Evolutionary conservation across 2,113 vertebrate species (phyloP).

Genomic region (Panthera uncia): DNA sequence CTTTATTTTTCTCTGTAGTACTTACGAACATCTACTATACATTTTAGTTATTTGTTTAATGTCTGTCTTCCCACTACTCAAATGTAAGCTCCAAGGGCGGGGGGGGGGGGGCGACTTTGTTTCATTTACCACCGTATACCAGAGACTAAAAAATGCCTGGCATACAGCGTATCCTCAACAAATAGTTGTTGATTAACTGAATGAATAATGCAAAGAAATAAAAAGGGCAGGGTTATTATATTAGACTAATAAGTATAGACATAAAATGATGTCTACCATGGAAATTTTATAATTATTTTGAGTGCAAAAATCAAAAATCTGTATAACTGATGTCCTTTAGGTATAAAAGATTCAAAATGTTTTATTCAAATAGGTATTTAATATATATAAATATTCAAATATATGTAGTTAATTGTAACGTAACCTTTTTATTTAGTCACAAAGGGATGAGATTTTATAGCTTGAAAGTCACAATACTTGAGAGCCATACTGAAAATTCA

Average conservation of each 20-base stretch:
- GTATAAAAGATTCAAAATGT: not conserved
- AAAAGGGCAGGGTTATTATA: not conserved
- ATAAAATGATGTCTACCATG: not conserved
- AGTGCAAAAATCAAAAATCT: conserved; percentile 1
- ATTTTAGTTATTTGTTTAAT: not conserved
- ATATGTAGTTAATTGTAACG: not conserved
- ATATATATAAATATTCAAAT: not conserved
- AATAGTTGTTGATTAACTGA: not conserved
- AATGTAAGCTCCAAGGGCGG: not conserved
- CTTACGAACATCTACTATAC: not conserved
- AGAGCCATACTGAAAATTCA: not conserved
- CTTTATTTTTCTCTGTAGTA: not conserved
- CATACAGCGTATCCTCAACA: not conserved
- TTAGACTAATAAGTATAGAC: not conserved
- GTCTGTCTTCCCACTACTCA: not conserved
- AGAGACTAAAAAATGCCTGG: not conserved
- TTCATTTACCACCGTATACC: not conserved
- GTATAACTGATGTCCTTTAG: not conserved
- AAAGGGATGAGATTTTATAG: not conserved
- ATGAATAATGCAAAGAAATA: not conserved
- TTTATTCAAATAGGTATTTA: not conserved
- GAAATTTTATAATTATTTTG: not conserved
- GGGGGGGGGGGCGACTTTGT: not conserved
- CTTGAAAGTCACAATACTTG: not conserved
- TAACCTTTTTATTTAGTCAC: not conserved